Percentiles rank a stretch among this genome's conserved stretches.
These are phyloP conservation scores for Platynereis dumerilii DNA, from an alignment of 2,888 invertebrate genomes.

Conservation along the genomic window DNA sequence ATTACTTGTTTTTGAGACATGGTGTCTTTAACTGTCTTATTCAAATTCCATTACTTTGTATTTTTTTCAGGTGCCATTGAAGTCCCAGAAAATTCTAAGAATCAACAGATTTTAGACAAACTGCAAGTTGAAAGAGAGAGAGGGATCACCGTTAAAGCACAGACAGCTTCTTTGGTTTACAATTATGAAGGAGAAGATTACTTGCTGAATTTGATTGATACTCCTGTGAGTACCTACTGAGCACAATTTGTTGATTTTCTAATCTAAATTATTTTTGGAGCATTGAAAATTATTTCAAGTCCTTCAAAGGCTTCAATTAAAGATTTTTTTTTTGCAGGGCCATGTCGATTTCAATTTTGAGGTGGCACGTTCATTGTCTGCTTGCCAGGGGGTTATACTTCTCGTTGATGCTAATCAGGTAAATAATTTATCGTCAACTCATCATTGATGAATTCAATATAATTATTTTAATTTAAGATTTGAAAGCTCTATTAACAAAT, in stretches of 20 bases:
- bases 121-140: constrained; percentile 88
- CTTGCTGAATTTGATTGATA: constrained; percentile 93
- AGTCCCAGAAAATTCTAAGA: constrained; percentile 44
- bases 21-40: no score
- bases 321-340: constrained; percentile 69
- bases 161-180: constrained; percentile 79
- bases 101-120: constrained; percentile 66
- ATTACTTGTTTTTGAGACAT: no score
- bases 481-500: no score
- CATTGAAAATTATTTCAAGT: no score
- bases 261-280: no score
- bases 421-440: not conserved
- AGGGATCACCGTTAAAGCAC: constrained; percentile 98
- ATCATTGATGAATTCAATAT: not conserved
- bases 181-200: constrained; percentile 71
- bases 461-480: not conserved
- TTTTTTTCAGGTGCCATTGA: constrained; percentile 62
- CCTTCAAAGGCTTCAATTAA: no score
- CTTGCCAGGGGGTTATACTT: constrained; percentile 93
- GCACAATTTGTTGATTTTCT: no score
- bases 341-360: constrained; percentile 98
- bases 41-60: no score
- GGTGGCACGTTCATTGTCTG: constrained; percentile 87
- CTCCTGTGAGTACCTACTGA: constrained; percentile 71
- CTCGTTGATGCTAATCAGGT: constrained; percentile 90